Evolutionary conservation across 2,113 vertebrate species (phyloP).

Genomic region (human): GRCh38 chr5:165875501-165876000

Average conservation of each 20-base stretch:
- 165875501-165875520: slow-evolving; percentile 23
- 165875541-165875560: slow-evolving; percentile 53
- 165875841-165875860: not conserved
- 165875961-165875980: not conserved
- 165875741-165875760: not conserved
- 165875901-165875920: not conserved
- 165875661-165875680: not conserved
- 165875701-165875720: slow-evolving; percentile 27
- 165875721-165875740: not conserved
- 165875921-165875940: not conserved
- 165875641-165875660: not conserved
- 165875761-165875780: not conserved
- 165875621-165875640: not conserved
- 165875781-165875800: not conserved
- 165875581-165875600: slow-evolving; percentile 65
- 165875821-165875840: not conserved
- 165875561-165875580: slow-evolving; percentile 35
- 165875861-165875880: not conserved
- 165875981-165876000: not conserved
- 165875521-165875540: slow-evolving; percentile 45
- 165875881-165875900: not conserved
- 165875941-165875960: not conserved
- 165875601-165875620: slow-evolving; percentile 48
- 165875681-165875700: slow-evolving; percentile 70
- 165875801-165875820: not conserved